Conservation (phyloP, 2,888 invertebrate species). For the Diabrotica balteata region DNA sequence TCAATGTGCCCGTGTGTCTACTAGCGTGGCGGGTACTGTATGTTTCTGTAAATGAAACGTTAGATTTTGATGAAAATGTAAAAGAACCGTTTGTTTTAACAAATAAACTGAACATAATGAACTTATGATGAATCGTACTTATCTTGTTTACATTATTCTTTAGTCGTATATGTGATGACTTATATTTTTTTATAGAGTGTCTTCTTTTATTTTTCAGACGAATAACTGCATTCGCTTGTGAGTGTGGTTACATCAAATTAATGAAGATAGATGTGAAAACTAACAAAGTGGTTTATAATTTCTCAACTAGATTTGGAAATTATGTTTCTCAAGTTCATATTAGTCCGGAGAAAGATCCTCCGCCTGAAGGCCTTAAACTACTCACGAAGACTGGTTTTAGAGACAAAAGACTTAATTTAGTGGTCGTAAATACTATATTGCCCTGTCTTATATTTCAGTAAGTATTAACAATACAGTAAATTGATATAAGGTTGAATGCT, state of each 20-base stretch:
- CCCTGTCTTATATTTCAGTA: constrained; percentile 68
- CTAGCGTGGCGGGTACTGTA: too few species aligned
- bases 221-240: constrained; percentile 67
- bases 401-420: constrained; percentile 60
- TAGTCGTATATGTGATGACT: too few species aligned
- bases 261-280: constrained; percentile 62
- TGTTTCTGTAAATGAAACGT: too few species aligned
- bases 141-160: too few species aligned
- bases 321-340: constrained; percentile 66
- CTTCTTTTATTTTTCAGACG: constrained; percentile 57
- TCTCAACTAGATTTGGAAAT: constrained; percentile 64
- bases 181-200: not conserved
- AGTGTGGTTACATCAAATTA: constrained; percentile 68
- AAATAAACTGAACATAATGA: too few species aligned
- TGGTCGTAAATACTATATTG: constrained; percentile 66
- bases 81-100: too few species aligned
- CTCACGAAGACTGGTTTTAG: constrained; percentile 5
- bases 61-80: too few species aligned
- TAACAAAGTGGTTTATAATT: constrained; percentile 61
- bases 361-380: constrained; percentile 16
- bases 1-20: too few species aligned
- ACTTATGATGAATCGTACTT: too few species aligned
- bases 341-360: constrained; percentile 51
- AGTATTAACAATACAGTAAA: constrained; percentile 43
- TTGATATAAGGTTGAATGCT: too few species aligned